Percentiles rank a stretch among this genome's conserved stretches.
Conservation (phyloP, 2,797 vertebrate species). For the Sebastes steindachneri region DNA sequence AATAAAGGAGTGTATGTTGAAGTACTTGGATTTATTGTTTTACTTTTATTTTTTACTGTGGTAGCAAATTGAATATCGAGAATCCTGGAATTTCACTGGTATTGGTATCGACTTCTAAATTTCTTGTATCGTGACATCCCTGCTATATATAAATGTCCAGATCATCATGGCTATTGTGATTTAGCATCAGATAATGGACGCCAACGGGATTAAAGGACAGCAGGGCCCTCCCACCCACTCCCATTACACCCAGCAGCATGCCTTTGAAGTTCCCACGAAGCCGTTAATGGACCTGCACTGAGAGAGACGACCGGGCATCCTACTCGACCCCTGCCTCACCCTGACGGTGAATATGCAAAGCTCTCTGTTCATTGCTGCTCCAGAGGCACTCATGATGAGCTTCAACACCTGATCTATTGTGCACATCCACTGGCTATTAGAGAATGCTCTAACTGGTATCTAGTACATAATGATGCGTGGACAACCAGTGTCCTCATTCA, state of each 20-base stretch:
- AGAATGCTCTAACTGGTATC: conserved; percentile 28
- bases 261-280: conserved; percentile 54
- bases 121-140: no score
- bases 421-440: conserved; percentile 48
- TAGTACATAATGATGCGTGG: conserved; percentile 49
- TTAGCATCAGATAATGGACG: background rate
- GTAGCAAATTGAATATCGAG: no score
- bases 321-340: conserved; percentile 49
- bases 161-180: conserved; percentile 1
- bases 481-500: conserved; percentile 24
- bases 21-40: no score
- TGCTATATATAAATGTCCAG: background rate
- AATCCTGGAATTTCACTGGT: no score
- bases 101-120: no score
- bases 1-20: no score
- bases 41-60: no score
- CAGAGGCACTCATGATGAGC: conserved; percentile 60
- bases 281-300: conserved; percentile 37
- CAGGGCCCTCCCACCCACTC: background rate
- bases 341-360: conserved; percentile 56
- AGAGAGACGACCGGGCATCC: conserved; percentile 15
- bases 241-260: background rate
- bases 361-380: conserved; percentile 33
- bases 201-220: background rate
- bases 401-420: conserved; percentile 65